A percentile compares a stretch with the other conserved stretches of the same genome.
phyloP scores from a whole-genome alignment of 2,888 invertebrate species.

The Leucania comma region DNA sequence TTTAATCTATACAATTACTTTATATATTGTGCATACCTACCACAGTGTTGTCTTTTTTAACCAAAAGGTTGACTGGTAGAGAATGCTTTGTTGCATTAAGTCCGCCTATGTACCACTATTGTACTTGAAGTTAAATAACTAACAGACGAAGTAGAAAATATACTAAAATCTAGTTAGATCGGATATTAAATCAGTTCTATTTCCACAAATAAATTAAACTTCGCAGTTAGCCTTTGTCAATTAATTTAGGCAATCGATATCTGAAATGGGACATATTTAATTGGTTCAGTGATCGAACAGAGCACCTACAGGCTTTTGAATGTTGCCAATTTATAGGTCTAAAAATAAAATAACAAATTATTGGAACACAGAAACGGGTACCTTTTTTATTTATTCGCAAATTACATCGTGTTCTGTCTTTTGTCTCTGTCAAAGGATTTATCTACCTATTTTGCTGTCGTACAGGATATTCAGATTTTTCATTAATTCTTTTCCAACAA shows the following conservation, averaged over 20 bases:
- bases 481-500: background rate
- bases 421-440: background rate
- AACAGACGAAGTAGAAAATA: slow-evolving; percentile 12
- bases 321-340: background rate
- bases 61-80: too few species aligned
- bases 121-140: too few species aligned
- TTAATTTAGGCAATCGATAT: slow-evolving; percentile 19
- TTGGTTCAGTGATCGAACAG: slow-evolving; percentile 12
- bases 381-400: background rate
- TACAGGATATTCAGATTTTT: background rate
- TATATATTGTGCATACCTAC: too few species aligned
- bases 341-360: background rate
- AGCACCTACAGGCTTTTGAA: background rate
- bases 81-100: too few species aligned
- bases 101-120: too few species aligned
- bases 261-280: slow-evolving; percentile 24
- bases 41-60: too few species aligned
- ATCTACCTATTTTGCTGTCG: background rate
- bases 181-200: background rate
- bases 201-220: slow-evolving; percentile 13
- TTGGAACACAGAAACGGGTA: background rate
- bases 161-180: background rate
- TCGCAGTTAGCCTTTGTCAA: slow-evolving; percentile 7
- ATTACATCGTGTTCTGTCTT: too few species aligned
- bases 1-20: too few species aligned